A percentile compares a stretch with the other conserved stretches of the same genome.
Evolutionary conservation across 2,888 invertebrate species (phyloP).

Genomic region (Digitonthophagus gazella): DNA sequence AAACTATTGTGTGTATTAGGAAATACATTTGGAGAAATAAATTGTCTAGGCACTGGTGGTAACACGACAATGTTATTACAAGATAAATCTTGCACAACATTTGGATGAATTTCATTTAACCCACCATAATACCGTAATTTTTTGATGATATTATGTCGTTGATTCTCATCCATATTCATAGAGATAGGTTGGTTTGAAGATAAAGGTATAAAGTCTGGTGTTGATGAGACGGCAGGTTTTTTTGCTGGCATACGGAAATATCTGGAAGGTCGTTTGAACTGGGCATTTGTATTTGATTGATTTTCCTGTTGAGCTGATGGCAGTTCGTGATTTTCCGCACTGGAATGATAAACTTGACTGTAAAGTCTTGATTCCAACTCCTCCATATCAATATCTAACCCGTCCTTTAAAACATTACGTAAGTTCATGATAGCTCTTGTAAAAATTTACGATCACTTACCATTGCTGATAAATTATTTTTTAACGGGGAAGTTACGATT

Average conservation of each 20-base stretch:
- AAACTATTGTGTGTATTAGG: conserved; percentile 14
- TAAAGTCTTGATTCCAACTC: conserved; percentile 45
- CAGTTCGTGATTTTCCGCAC: conserved; percentile 23
- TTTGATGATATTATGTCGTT: too few relatives aligned
- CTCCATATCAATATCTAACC: conserved; percentile 40
- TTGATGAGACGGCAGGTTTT: background rate
- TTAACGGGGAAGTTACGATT: too few relatives aligned
- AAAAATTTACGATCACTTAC: conserved; percentile 20
- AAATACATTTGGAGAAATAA: conserved; percentile 6
- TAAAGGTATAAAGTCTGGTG: background rate
- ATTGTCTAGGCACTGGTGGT: conserved; percentile 16
- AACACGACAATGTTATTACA: conserved; percentile 21
- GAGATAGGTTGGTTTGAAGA: background rate
- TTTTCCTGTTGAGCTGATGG: conserved; percentile 12
- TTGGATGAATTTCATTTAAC: background rate
- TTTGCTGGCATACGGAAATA: conserved; percentile 15
- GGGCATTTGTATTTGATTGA: background rate
- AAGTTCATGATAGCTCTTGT: background rate
- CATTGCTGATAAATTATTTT: conserved; percentile 17
- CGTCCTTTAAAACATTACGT: conserved; percentile 34
- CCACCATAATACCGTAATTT: background rate
- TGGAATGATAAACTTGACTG: conserved; percentile 44
- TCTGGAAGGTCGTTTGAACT: background rate
- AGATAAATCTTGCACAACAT: background rate
- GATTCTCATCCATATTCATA: background rate